Evolutionary conservation across 2,113 vertebrate species (phyloP).

Genomic region (Rhinolophus ferrumequinum): DNA sequence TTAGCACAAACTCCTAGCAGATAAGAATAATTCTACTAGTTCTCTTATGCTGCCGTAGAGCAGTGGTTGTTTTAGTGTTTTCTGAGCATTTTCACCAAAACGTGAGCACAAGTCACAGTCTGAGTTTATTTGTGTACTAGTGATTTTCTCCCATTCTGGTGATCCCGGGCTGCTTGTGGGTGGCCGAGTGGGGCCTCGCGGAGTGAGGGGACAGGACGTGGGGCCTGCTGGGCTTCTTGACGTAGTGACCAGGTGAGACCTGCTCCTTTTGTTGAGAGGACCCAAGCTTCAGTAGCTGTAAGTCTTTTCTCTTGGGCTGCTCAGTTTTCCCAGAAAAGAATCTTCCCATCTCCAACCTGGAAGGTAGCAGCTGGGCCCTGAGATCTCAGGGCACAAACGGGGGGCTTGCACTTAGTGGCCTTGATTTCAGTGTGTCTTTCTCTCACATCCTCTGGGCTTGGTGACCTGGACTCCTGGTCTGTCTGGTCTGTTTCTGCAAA

Average conservation of each 20-base stretch:
- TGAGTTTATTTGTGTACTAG: not conserved
- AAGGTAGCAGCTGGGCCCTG: not conserved
- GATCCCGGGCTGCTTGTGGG: not conserved
- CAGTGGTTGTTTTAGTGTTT: not conserved
- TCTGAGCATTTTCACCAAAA: not conserved
- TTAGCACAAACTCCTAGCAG: not conserved
- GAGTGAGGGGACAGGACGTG: fast-evolving
- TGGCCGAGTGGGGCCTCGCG: not conserved
- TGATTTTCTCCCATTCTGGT: not conserved
- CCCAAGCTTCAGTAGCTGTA: not conserved
- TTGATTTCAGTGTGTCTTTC: not conserved
- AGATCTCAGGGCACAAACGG: too few species aligned
- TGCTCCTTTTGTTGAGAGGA: not conserved
- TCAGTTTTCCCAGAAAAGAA: not conserved
- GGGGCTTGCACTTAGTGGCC: fast-evolving
- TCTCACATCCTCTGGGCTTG: fast-evolving
- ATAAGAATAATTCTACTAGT: not conserved
- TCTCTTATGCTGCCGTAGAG: not conserved
- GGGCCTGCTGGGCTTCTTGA: not conserved
- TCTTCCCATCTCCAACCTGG: not conserved
- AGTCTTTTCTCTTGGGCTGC: not conserved
- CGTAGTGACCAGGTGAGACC: not conserved
- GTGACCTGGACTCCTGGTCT: not conserved
- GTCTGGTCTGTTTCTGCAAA: not conserved
- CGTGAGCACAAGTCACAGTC: not conserved